Evolutionary conservation across 2,797 vertebrate species (phyloP), one percentile per base, ranked within the genome.

Genomic region (Dermochelys coriacea): DNA sequence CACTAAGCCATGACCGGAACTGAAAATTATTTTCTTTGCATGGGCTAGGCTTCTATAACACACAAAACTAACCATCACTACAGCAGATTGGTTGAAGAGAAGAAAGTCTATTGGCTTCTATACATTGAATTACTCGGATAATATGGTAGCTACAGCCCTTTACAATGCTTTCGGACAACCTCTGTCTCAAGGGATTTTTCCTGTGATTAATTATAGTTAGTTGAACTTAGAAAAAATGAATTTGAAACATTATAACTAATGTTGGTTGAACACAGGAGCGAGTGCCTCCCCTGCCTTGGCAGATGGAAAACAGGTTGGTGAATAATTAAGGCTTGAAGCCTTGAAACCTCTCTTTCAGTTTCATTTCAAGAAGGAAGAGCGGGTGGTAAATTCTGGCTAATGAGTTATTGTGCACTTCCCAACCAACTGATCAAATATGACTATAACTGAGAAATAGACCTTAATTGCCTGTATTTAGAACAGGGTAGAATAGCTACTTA

Each of bases 131-230:
- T 90, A 89, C 82, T 94, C 94, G 87, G 88, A 90, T 86, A 96
- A 97, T 82, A 92, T 7, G 95, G 89, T 79, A 91, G 80, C 94
- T 89, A 74, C n/a, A 49, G 90, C 55, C 93, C 93, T 90, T 86
- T 9, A 83, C 90, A 95, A 93, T 93, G 91, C 94, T 89, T 86
- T 83, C 88, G 83, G 78, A 85, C 90, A 95, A 37, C 37, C 75
- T 90, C 54, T 50, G 84, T 79, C 86, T 92, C 93, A 79, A 77
- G 94, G 95, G 94, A 91, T 68, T 82, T 82, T 91, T 12, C 45
- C 64, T 77, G 92, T 93, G 96, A 97, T 97, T 97, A 97, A 98
- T 97, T 96, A 95, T 49, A 90, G 93, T 23, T 92, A 91, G 91
- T 19, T 92, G 85, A 96, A 95, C 85, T 95, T 93, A 81, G 89